A percentile compares a stretch with the other conserved stretches of the same genome.
These are phyloP conservation scores for Platichthys flesus DNA, from an alignment of 2,113 vertebrate genomes.

Conservation along the genomic window DNA sequence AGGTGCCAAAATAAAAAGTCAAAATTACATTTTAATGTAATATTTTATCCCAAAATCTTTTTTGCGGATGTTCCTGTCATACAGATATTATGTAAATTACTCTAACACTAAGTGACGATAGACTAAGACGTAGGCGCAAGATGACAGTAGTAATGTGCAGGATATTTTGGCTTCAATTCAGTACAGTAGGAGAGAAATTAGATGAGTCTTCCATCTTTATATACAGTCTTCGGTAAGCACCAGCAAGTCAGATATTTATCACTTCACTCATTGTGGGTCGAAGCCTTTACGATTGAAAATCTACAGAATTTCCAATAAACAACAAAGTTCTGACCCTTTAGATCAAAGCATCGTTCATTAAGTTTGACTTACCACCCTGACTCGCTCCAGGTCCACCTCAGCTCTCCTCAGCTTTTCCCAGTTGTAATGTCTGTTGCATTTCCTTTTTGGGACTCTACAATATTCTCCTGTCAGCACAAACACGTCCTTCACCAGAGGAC, in stretches of 20 bases:
- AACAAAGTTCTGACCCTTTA: no score
- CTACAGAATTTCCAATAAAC: background rate
- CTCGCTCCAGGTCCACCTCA: constrained; percentile 92
- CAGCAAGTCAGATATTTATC: background rate
- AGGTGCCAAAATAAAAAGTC: no score
- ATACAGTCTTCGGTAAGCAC: no score
- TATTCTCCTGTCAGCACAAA: constrained; percentile 92
- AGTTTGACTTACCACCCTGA: constrained; percentile 87
- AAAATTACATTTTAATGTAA: background rate
- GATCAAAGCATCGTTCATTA: background rate
- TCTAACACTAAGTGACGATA: no score
- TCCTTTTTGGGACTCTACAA: constrained; percentile 90
- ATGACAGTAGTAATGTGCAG: no score
- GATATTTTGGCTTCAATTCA: no score
- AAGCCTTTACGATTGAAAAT: background rate
- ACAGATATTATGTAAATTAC: no score
- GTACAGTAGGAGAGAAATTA: no score
- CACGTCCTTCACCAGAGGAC: constrained; percentile 91
- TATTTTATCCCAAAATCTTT: no score
- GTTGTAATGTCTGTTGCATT: constrained; percentile 94
- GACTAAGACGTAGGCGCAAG: no score
- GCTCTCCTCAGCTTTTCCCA: constrained; percentile 95
- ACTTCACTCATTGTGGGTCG: background rate
- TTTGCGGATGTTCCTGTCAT: no score
- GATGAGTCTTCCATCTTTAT: no score